These are phyloP conservation scores for Molorchus minor DNA, from an alignment of 2,888 invertebrate species.

Conservation along the genomic window DNA sequence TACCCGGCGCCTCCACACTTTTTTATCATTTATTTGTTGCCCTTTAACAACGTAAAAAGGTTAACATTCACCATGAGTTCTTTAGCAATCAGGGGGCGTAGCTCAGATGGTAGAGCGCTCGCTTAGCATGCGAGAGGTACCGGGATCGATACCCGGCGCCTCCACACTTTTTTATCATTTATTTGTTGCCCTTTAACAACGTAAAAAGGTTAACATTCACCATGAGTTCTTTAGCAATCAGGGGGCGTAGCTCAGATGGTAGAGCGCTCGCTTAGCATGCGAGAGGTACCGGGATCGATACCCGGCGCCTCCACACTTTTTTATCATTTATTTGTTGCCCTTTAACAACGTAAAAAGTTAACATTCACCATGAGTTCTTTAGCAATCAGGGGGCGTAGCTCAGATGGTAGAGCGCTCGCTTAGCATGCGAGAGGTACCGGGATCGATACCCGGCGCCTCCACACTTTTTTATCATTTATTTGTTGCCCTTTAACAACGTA, in stretches of 20 bases:
- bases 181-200: no score
- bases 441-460: conserved; percentile 65
- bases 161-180: no score
- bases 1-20: conserved; percentile 63
- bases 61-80: no score
- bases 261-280: conserved; percentile 63
- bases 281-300: conserved; percentile 69
- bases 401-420: conserved; percentile 60
- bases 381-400: conserved; percentile 57
- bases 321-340: no score
- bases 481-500: no score
- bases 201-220: no score
- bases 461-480: no score
- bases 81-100: conserved; percentile 56
- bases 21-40: no score
- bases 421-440: conserved; percentile 68
- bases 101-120: conserved; percentile 60
- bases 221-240: no score
- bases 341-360: no score
- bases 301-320: conserved; percentile 63
- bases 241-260: conserved; percentile 59
- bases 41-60: no score
- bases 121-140: conserved; percentile 67
- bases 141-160: conserved; percentile 66
- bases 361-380: no score